These are phyloP conservation scores for Nipponia nippon DNA, from an alignment of 2,113 vertebrate species.

Conservation along the genomic window DNA sequence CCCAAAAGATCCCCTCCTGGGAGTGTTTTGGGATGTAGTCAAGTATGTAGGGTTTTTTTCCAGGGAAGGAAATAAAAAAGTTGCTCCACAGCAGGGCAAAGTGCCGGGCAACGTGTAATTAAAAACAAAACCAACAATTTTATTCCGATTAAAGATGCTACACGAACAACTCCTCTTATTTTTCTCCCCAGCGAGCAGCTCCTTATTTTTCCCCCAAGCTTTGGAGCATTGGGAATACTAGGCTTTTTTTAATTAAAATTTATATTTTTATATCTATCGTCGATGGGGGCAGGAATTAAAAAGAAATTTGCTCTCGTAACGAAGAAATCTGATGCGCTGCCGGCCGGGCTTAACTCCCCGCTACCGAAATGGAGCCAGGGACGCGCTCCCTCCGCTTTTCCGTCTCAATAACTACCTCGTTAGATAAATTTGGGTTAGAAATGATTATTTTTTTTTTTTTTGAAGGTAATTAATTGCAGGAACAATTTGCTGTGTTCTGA, in stretches of 20 bases:
- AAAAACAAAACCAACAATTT: neutral
- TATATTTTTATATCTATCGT: neutral
- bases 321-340: neutral
- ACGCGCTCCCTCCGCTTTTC: neutral
- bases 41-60: too few species aligned
- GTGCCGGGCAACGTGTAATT: accelerated
- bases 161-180: neutral
- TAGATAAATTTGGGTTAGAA: neutral
- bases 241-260: neutral
- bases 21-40: neutral
- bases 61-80: neutral
- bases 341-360: neutral
- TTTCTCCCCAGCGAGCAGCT: neutral
- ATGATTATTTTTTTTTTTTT: neutral
- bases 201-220: accelerated
- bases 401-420: neutral
- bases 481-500: neutral
- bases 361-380: neutral
- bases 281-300: conserved; percentile 6
- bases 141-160: neutral
- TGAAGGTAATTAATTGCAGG: neutral
- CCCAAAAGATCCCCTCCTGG: neutral
- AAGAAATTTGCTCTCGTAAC: neutral
- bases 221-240: neutral
- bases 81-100: neutral